Percentiles rank a stretch among this genome's conserved stretches.
Conservation (phyloP, 2,113 vertebrate genomes). For the Neodon shergylaensis region DNA sequence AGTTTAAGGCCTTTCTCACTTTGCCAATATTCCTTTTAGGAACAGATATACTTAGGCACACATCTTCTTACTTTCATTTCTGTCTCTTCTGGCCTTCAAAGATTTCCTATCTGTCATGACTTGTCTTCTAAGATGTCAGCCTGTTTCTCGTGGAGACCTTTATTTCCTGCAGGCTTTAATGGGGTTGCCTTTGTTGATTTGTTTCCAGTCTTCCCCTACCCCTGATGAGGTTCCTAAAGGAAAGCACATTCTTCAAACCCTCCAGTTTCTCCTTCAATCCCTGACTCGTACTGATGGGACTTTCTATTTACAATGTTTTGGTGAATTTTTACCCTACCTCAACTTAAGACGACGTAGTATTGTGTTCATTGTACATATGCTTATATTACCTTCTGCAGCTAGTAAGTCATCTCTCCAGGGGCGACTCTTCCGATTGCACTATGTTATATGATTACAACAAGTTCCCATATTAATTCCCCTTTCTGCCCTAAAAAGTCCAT, state of each 20-base stretch:
- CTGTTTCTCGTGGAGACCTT: neutral
- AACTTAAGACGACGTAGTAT: neutral
- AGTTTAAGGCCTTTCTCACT: neutral
- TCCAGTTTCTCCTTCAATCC: neutral
- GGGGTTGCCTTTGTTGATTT: neutral
- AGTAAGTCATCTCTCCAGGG: neutral
- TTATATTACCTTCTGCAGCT: neutral
- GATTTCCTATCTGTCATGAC: neutral
- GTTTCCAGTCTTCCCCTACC: neutral
- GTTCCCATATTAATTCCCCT: neutral
- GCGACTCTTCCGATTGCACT: neutral
- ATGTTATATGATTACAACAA: neutral
- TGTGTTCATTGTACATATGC: neutral
- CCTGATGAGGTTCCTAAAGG: neutral
- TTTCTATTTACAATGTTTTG: neutral
- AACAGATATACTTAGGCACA: neutral
- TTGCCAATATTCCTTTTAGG: neutral
- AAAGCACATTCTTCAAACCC: neutral
- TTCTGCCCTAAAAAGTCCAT: neutral
- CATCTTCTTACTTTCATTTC: neutral
- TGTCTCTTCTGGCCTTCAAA: neutral
- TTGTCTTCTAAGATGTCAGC: neutral
- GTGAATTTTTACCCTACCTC: constrained; percentile 4
- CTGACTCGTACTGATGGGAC: neutral
- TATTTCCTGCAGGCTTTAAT: neutral